Base-by-base conservation (phyloP, 2,888 invertebrate species). In the Acleris emargana region DNA sequence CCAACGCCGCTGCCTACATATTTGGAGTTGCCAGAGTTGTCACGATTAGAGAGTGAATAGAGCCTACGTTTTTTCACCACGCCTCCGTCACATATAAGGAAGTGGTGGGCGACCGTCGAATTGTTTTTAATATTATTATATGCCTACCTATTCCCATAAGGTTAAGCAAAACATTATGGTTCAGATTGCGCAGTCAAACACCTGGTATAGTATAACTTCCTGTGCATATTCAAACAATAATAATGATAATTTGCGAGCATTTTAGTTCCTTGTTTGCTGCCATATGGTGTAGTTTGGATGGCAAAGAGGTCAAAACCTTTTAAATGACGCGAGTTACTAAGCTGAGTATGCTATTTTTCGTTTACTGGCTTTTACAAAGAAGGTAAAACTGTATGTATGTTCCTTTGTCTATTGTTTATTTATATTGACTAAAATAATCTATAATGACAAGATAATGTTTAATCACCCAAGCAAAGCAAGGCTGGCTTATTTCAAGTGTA, bases 61-160 rank as follows among this genome's bases (percentile, higher is more conserved):
- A 61, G 66, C 61, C 66, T 71, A 68, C 72, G 71, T 75, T 78
- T 78, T 79, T 78, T 77, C 38, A 38, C 38, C 38, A 38, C 38
- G 38, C 17, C 72, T 72, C 68, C 67, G 68, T 64, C 73, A 43
- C 69, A 68, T 76, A 81, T 77, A 82, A 82, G 83, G 84, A 80
- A 77, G 71, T 74, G 69, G 84, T 86, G 83, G 86, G 85, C 84
- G 84, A 80, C 59, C 72, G 66, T 72, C 67, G 69, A 71, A 76
- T 74, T 73, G 74, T 76, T 80, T 82, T 77, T 74, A 77, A 78
- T 77, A 74, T 70, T 68, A 73, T 71, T 13, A 32, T 32, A 32
- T 32, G 13, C 32, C 11, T 38, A 74, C 72, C 60, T 57, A 61
- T 51, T 60, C 70, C 69, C 68, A 61, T 67, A 69, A 68, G 70